Base-by-base conservation (phyloP, 92 coral and sea anemone genomes). In the Pocillopora meandrina region DNA sequence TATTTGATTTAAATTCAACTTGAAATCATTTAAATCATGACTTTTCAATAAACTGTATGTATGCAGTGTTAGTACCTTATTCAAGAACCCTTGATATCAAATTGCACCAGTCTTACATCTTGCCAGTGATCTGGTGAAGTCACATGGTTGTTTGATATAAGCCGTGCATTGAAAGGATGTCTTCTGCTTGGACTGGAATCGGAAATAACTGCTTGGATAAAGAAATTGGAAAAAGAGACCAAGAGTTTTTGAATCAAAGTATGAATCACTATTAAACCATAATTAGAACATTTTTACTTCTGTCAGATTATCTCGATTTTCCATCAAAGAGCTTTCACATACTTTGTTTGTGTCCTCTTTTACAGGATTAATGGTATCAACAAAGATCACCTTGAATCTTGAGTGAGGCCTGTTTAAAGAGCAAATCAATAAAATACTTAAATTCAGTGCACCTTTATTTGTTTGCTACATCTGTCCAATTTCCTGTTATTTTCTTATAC, bases 91-190 rank as follows among this genome's bases (percentile, higher is more conserved):
- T 87, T 87, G 55, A 89, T 92, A 88, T 96, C 98, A 74, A 96
- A 78, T 20, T 84, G 88, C 52, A 96, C 94, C 65, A 96, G 92
- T 47, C 98, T 68, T 14, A 96, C 98, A 87, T 96, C 98, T 77
- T 96, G 98, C 97, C 97, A 96, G 73, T 96, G 98, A 81, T 91
- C 98, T 26, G 77, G 19, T 33, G 95, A 87, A 17, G 98, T 96
- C 21, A 96, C 91, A 76, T 96, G 87, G 31, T 84, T 85, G 80
- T 96, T 96, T n/a, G 95, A 91, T 68, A 93, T 81, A n/a, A 94
- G 84, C 68, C 73, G 75, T 61, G 98, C 92, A 83, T 87, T 76
- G 71, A 86, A 96, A 7, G 98, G 98, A 78, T 83, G 87, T 63
- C 76, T 85, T 71, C 86, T 90, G 47, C 91, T 88, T n/a, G 92